Conservation (phyloP, 2,888 invertebrate species). For the Protonemura montana region DNA sequence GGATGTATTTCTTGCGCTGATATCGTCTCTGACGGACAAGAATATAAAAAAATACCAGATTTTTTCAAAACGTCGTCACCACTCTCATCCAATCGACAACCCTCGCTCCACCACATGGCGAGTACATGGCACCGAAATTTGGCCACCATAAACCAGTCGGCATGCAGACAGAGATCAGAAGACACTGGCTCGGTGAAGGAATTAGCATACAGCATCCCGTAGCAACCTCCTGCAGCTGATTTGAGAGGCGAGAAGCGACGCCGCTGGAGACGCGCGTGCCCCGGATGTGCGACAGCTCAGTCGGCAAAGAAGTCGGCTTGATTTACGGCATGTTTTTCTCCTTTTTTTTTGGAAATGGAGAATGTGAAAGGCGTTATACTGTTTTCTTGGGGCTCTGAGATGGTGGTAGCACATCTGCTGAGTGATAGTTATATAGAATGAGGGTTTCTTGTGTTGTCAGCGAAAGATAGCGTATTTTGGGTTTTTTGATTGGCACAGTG, state of each 20-base stretch:
- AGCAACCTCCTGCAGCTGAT: no score
- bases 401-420: no score
- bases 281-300: not conserved
- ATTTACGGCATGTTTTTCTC: not conserved
- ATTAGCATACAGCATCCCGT: not conserved
- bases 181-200: not conserved
- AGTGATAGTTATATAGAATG: no score
- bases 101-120: not conserved
- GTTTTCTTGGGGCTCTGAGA: not conserved
- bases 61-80: no score
- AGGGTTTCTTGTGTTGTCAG: no score
- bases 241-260: no score
- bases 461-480: no score
- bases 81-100: no score
- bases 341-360: not conserved
- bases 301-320: not conserved
- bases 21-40: no score
- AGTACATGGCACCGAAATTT: not conserved
- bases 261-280: not conserved
- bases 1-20: no score
- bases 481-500: no score
- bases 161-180: not conserved
- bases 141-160: not conserved
- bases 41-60: no score
- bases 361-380: not conserved